Conservation (phyloP, 2,797 vertebrate genomes). For the Limnodromus scolopaceus region DNA sequence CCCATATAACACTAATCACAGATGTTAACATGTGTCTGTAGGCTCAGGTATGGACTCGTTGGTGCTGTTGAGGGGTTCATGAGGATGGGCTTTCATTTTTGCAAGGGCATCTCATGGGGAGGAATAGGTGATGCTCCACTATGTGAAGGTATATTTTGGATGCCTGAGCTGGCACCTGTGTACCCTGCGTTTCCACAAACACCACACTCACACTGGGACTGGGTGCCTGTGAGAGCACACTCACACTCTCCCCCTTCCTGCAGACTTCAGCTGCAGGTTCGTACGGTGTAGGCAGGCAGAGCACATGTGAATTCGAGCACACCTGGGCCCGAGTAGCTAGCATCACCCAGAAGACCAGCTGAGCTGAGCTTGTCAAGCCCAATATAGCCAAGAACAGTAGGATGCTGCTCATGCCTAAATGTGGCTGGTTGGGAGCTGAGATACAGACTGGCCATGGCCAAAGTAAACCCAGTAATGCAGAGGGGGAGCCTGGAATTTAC, state of each 20-base stretch:
- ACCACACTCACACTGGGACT: rapidly evolving
- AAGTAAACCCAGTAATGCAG: background rate
- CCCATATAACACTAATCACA: rapidly evolving
- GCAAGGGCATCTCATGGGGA: background rate
- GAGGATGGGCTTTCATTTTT: background rate
- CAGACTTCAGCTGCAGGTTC: background rate
- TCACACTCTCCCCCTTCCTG: background rate
- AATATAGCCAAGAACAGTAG: background rate
- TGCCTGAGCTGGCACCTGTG: background rate
- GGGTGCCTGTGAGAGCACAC: rapidly evolving
- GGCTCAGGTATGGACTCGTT: background rate
- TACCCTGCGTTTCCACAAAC: background rate
- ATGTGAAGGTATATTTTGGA: background rate
- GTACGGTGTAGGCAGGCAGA: background rate
- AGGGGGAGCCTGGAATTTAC: background rate
- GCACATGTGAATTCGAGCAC: background rate
- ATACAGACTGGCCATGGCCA: background rate
- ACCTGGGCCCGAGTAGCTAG: background rate
- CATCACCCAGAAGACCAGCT: background rate
- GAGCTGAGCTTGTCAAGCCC: background rate
- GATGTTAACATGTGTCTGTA: background rate
- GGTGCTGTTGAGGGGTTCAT: background rate
- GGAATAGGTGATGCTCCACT: rapidly evolving
- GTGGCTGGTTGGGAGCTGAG: background rate
- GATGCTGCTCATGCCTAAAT: background rate